Percentiles rank a stretch among this genome's conserved stretches.
Conservation (phyloP, 2,113 vertebrate genomes). For the Burhinus oedicnemus region DNA sequence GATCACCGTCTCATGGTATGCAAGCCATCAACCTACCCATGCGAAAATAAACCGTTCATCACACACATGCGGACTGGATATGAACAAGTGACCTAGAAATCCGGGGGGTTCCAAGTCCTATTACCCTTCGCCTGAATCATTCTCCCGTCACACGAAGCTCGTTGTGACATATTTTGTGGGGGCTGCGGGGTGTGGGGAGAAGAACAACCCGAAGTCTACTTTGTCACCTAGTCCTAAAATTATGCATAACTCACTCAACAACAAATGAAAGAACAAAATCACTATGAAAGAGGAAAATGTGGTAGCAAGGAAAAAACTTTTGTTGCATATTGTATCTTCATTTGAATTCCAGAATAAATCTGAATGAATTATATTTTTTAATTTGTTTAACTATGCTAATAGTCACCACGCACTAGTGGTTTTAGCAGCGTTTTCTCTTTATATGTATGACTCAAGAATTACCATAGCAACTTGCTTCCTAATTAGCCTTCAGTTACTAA, state of each 20-base stretch:
- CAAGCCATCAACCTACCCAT: background rate
- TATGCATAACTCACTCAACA: background rate
- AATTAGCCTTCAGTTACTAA: slow-evolving; percentile 73
- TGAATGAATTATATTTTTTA: slow-evolving; percentile 73
- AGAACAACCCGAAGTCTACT: background rate
- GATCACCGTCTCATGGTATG: background rate
- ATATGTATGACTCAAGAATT: slow-evolving; percentile 72
- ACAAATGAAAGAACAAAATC: slow-evolving; percentile 38
- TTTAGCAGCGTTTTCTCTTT: slow-evolving; percentile 72
- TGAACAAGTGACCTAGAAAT: slow-evolving; percentile 45
- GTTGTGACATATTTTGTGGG: background rate
- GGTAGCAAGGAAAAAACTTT: background rate
- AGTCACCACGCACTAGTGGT: slow-evolving; percentile 60
- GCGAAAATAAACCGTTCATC: slow-evolving; percentile 19
- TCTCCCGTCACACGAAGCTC: background rate
- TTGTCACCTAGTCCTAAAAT: background rate
- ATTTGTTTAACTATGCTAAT: slow-evolving; percentile 70
- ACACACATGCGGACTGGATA: background rate
- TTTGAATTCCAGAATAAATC: slow-evolving; percentile 69
- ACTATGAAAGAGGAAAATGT: background rate
- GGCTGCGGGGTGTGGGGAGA: background rate
- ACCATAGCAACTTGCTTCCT: slow-evolving; percentile 76
- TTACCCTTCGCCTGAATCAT: background rate
- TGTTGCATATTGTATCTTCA: slow-evolving; percentile 9
- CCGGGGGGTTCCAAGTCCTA: background rate